A percentile compares a stretch with the other conserved stretches of the same genome.
These are phyloP conservation scores for Hyla sarda DNA, from an alignment of 2,113 vertebrate species.

Conservation along the genomic window DNA sequence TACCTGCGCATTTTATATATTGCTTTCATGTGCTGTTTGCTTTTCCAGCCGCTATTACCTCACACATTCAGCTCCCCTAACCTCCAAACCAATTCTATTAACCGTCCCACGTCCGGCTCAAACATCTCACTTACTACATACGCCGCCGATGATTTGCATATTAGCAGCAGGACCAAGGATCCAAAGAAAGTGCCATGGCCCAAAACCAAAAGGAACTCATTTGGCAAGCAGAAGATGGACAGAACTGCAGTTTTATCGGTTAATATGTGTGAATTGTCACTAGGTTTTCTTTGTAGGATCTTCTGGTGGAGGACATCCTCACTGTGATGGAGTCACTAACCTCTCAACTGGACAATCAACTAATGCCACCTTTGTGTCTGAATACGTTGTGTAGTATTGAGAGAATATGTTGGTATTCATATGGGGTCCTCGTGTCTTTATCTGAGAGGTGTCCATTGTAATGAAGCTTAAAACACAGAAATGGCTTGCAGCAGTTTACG, in stretches of 20 bases:
- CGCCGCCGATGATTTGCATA: slow-evolving; percentile 44
- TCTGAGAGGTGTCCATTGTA: not conserved
- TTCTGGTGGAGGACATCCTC: slow-evolving; percentile 47
- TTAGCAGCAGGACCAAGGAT: slow-evolving; percentile 47
- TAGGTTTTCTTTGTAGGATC: slow-evolving; percentile 31
- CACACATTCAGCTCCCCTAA: slow-evolving; percentile 34
- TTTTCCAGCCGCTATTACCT: slow-evolving; percentile 52
- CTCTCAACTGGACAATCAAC: slow-evolving; percentile 37
- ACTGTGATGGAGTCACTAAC: slow-evolving; percentile 49
- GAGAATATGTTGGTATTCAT: not conserved
- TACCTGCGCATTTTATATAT: slow-evolving; percentile 37
- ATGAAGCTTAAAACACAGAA: slow-evolving; percentile 29
- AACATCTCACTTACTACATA: slow-evolving; percentile 34
- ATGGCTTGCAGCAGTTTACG: not conserved
- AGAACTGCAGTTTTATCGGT: slow-evolving; percentile 55
- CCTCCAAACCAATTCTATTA: slow-evolving; percentile 52
- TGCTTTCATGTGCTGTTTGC: slow-evolving; percentile 45
- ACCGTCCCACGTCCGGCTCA: slow-evolving; percentile 24
- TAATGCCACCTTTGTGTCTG: slow-evolving; percentile 25
- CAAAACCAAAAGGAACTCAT: slow-evolving; percentile 41
- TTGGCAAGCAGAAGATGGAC: slow-evolving; percentile 57
- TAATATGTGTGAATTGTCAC: slow-evolving; percentile 32
- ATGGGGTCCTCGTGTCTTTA: not conserved
- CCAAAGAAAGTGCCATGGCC: slow-evolving; percentile 54
- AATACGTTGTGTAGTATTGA: not conserved